phyloP scores from a whole-genome alignment of 2,797 vertebrate species.

The Phalanger gymnotis region DNA sequence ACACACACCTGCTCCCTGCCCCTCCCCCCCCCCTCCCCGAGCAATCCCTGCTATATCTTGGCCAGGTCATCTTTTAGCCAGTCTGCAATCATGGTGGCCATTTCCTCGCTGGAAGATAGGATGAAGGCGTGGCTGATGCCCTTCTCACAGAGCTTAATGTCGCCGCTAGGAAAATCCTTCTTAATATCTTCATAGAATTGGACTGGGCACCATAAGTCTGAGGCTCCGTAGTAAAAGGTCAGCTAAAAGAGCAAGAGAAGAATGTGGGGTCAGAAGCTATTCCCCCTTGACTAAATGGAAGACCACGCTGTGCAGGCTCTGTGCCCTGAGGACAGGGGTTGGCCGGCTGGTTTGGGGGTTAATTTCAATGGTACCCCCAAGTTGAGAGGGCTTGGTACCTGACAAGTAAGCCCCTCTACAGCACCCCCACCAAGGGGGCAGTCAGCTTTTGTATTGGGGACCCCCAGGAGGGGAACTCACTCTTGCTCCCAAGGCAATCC shows the following conservation, averaged over 20 bases:
- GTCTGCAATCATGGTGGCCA: slow-evolving; percentile 89
- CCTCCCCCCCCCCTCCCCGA: too few relatives aligned
- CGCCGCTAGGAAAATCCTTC: slow-evolving; percentile 91
- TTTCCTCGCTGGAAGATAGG: slow-evolving; percentile 83
- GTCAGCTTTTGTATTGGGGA: too few relatives aligned
- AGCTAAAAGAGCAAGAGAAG: slow-evolving; percentile 86
- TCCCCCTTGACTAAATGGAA: not conserved
- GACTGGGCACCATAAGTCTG: slow-evolving; percentile 93
- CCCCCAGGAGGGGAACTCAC: too few relatives aligned
- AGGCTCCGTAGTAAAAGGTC: slow-evolving; percentile 93
- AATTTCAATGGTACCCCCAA: not conserved
- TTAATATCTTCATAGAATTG: slow-evolving; percentile 93
- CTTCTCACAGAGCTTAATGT: slow-evolving; percentile 92
- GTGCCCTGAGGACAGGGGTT: not conserved
- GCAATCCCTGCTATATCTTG: slow-evolving; percentile 73
- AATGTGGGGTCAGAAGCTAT: slow-evolving; percentile 41
- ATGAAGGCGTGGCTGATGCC: slow-evolving; percentile 93
- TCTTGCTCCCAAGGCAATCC: too few relatives aligned
- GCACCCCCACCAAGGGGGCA: too few relatives aligned
- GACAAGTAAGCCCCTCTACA: not conserved
- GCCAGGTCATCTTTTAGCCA: slow-evolving; percentile 88
- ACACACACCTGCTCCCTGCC: too few relatives aligned
- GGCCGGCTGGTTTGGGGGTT: fast-evolving
- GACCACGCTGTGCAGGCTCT: not conserved
- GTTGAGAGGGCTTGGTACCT: too few relatives aligned